A percentile compares a stretch with the other conserved stretches of the same genome.
These are phyloP conservation scores for Peromyscus nudipes DNA, from an alignment of 2,797 vertebrate species.

Conservation along the genomic window DNA sequence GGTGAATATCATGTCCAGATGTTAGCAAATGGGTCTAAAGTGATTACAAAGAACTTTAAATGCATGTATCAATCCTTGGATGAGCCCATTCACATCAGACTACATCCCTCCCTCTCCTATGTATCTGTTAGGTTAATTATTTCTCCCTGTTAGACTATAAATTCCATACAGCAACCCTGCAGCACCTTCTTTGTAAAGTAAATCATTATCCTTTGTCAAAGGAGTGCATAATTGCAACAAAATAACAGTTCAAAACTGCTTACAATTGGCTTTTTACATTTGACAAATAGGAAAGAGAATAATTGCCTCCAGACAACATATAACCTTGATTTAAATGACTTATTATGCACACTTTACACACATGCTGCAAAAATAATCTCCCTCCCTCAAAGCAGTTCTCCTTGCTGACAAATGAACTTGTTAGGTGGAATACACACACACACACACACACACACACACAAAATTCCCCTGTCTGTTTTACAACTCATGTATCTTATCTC, in stretches of 20 bases:
- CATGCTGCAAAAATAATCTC: constrained; percentile 78
- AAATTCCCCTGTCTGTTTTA: constrained; percentile 74
- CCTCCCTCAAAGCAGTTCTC: constrained; percentile 72
- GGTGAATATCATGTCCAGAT: constrained; percentile 30
- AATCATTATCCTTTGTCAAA: constrained; percentile 87
- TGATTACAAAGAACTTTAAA: constrained; percentile 71
- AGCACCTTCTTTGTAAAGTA: constrained; percentile 84
- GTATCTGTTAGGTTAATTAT: constrained; percentile 83
- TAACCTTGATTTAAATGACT: constrained; percentile 87
- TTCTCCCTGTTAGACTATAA: constrained; percentile 83
- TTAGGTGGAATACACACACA: constrained; percentile 54
- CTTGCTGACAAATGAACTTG: constrained; percentile 84
- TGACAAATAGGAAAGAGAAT: constrained; percentile 85
- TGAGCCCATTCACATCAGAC: constrained; percentile 82
- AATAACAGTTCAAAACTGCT: constrained; percentile 85
- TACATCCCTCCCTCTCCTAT: constrained; percentile 21
- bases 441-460: constrained; percentile 68
- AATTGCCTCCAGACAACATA: constrained; percentile 87
- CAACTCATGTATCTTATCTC: constrained; percentile 68
- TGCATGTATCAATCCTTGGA: constrained; percentile 68
- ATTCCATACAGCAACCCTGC: constrained; percentile 82
- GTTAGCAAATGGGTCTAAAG: constrained; percentile 63
- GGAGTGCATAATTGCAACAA: constrained; percentile 85
- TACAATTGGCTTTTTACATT: constrained; percentile 85
- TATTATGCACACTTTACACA: constrained; percentile 79